Evolutionary conservation across 2,888 invertebrate genomes (phyloP).

Genomic region (Drosophila pseudotalamancana): DNA sequence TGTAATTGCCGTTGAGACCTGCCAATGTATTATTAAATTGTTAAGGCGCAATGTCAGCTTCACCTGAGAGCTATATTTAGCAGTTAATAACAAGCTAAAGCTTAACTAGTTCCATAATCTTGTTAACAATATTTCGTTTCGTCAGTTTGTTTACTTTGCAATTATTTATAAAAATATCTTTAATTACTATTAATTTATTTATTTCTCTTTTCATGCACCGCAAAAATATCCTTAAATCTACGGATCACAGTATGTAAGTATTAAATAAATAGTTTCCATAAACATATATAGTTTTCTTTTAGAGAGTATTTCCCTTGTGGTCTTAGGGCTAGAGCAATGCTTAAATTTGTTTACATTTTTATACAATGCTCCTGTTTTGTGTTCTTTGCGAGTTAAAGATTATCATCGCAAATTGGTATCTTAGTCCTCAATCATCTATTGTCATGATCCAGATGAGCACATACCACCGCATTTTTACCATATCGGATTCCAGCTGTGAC

Average conservation of each 20-base stretch:
- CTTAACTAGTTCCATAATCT: slow-evolving; percentile 38
- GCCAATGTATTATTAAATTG: slow-evolving; percentile 72
- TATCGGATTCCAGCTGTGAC: slow-evolving; percentile 59
- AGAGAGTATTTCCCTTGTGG: too few species aligned
- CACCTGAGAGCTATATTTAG: slow-evolving; percentile 58
- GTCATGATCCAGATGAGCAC: slow-evolving; percentile 53
- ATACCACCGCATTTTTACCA: slow-evolving; percentile 55
- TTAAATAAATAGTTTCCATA: neutral
- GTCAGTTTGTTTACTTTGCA: slow-evolving; percentile 37
- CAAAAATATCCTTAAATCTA: neutral
- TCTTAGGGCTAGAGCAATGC: neutral
- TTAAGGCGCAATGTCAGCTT: slow-evolving; percentile 73
- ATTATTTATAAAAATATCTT: slow-evolving; percentile 4
- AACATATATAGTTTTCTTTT: neutral
- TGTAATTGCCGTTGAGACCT: slow-evolving; percentile 72
- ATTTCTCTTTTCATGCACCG: slow-evolving; percentile 7
- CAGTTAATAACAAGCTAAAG: slow-evolving; percentile 73
- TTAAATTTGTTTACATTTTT: slow-evolving; percentile 8
- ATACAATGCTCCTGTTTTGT: neutral
- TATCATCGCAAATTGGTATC: slow-evolving; percentile 37
- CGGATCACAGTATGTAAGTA: slow-evolving; percentile 63
- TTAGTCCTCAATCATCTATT: slow-evolving; percentile 46
- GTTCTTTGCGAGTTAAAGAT: slow-evolving; percentile 17
- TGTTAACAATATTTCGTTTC: slow-evolving; percentile 39
- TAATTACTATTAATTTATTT: slow-evolving; percentile 2